Conservation (phyloP, 2,113 vertebrate species). For the Tragulus kanchil region DNA sequence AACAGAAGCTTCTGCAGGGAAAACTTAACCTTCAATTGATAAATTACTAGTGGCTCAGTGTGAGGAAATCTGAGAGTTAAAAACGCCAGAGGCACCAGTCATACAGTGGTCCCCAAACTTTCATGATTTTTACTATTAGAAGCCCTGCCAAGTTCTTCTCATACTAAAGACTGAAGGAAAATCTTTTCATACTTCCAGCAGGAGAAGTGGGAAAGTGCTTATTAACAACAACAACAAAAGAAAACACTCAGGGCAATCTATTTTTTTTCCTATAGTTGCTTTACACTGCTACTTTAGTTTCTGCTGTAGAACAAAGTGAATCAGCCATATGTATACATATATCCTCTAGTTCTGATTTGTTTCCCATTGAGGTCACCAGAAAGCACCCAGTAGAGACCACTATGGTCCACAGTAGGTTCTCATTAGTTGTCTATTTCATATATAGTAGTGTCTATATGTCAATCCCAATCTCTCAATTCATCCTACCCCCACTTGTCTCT, state of each 20-base stretch:
- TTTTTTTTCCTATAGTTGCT: background rate
- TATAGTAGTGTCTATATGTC: background rate
- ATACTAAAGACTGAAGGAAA: background rate
- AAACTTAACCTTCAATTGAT: background rate
- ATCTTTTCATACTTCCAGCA: background rate
- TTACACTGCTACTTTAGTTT: background rate
- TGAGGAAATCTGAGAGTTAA: background rate
- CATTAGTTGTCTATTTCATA: background rate
- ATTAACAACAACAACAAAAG: background rate
- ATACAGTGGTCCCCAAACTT: background rate
- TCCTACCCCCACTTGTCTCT: background rate
- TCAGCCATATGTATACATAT: background rate
- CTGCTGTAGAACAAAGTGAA: background rate
- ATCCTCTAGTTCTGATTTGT: background rate
- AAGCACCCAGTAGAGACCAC: background rate
- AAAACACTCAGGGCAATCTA: background rate
- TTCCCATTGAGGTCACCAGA: background rate
- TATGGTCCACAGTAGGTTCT: background rate
- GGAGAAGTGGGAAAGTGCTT: background rate
- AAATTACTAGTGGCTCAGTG: background rate
- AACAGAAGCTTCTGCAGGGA: background rate
- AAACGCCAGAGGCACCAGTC: background rate
- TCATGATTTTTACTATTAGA: background rate
- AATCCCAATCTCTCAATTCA: background rate
- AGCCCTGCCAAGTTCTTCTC: background rate